These are phyloP conservation scores for Melipona quadrifasciata DNA, from an alignment of 1,140 invertebrate genomes.

Conservation along the genomic window DNA sequence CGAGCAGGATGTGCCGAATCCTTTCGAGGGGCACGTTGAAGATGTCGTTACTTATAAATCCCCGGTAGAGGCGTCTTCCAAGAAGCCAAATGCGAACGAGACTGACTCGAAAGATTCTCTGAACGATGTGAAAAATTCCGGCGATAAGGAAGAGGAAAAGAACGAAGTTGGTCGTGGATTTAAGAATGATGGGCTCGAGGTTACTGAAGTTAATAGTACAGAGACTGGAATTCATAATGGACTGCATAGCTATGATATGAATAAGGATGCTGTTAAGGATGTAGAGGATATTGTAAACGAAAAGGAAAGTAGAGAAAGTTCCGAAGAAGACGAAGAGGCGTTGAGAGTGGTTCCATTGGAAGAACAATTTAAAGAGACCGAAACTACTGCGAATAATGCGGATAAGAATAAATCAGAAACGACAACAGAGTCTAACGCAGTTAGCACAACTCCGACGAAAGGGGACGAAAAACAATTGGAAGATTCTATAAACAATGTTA, in stretches of 20 bases:
- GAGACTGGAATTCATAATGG: neutral
- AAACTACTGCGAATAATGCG: constrained; percentile 17
- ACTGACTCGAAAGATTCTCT: constrained; percentile 49
- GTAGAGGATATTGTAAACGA: neutral
- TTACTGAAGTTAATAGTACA: constrained; percentile 27
- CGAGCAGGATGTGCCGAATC: constrained; percentile 77
- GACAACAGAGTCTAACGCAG: neutral
- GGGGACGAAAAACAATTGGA: constrained; percentile 1
- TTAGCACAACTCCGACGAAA: constrained; percentile 23
- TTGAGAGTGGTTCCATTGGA: constrained; percentile 57
- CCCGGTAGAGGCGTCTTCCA: neutral
- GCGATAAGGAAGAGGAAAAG: neutral
- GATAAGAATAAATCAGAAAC: constrained; percentile 21
- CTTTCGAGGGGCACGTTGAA: constrained; percentile 74
- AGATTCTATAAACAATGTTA: constrained; percentile 4
- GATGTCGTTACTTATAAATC: constrained; percentile 67
- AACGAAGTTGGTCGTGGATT: neutral
- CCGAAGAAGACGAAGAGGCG: constrained; percentile 36
- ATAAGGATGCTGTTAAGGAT: neutral
- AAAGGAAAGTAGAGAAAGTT: neutral
- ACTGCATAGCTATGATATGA: neutral
- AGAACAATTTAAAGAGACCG: constrained; percentile 18
- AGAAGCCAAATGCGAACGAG: constrained; percentile 12
- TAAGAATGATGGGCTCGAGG: neutral
- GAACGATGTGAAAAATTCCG: constrained; percentile 3